phyloP scores from a whole-genome alignment of 2,888 invertebrate genomes.

The Fabriciana adippe region DNA sequence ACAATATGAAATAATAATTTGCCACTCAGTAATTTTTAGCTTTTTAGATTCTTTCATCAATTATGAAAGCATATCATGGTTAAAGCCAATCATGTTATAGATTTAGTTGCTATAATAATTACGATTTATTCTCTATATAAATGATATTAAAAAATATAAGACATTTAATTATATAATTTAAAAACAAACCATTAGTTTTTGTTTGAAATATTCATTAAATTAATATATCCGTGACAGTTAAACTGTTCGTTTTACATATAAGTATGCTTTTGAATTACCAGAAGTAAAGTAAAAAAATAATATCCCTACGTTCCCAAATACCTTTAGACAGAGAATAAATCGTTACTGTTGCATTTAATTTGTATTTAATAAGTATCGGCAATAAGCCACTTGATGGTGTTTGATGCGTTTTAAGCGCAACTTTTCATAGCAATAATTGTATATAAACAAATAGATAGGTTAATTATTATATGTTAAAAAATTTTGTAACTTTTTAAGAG shows the following conservation, averaged over 20 bases:
- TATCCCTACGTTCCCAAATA: background rate
- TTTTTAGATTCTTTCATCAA: slow-evolving; percentile 65
- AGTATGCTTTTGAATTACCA: background rate
- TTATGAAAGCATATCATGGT: slow-evolving; percentile 71
- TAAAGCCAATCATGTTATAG: slow-evolving; percentile 54
- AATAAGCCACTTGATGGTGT: slow-evolving; percentile 67
- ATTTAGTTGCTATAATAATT: slow-evolving; percentile 58
- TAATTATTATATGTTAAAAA: slow-evolving; percentile 77
- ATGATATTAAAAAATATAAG: slow-evolving; percentile 16
- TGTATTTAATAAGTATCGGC: slow-evolving; percentile 56
- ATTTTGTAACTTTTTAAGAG: slow-evolving; percentile 80
- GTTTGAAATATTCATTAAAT: too few species aligned
- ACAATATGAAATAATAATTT: slow-evolving; percentile 9
- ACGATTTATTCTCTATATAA: slow-evolving; percentile 58
- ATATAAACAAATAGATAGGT: slow-evolving; percentile 76
- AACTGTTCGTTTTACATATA: background rate
- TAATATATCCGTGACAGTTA: too few species aligned
- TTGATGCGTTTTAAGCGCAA: slow-evolving; percentile 77
- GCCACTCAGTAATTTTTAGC: slow-evolving; percentile 26
- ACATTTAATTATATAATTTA: background rate
- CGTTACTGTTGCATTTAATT: slow-evolving; percentile 52
- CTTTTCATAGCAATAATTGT: slow-evolving; percentile 80
- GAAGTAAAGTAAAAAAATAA: too few species aligned
- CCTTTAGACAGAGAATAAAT: slow-evolving; percentile 37
- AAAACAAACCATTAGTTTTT: too few species aligned